These are phyloP conservation scores for Frankliniella intonsa DNA, from an alignment of 2,888 invertebrate species.

Conservation along the genomic window DNA sequence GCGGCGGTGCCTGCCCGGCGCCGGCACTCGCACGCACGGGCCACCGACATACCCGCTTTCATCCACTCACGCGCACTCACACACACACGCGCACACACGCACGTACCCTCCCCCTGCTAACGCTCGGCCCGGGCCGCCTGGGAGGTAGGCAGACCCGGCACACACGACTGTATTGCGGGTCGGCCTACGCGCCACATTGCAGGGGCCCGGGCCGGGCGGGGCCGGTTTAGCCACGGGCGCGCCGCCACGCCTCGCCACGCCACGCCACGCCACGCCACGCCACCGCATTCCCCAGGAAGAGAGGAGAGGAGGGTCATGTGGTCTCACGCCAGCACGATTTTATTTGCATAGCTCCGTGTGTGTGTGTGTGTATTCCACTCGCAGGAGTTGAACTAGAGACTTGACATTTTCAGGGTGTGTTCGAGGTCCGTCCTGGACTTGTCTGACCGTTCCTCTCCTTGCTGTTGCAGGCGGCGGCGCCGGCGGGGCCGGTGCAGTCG, in stretches of 20 bases:
- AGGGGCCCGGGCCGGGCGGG: neutral
- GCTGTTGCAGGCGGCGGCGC: neutral
- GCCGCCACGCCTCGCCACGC: neutral
- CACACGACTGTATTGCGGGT: neutral
- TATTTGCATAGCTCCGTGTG: no score
- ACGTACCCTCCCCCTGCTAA: neutral
- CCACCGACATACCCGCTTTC: no score
- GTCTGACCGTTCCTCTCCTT: constrained; percentile 18
- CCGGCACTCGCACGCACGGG: neutral
- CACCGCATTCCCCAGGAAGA: neutral
- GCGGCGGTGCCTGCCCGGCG: neutral
- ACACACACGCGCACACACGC: no score
- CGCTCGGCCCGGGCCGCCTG: neutral
- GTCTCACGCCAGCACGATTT: neutral
- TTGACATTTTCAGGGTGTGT: no score
- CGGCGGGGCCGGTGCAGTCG: neutral
- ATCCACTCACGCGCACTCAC: no score
- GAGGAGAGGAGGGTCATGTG: neutral
- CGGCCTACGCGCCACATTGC: neutral
- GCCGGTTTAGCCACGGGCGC: neutral
- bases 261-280: neutral
- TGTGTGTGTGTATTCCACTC: no score
- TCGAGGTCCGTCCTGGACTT: no score
- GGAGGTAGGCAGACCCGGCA: neutral
- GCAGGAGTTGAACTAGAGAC: no score